Evolutionary conservation across 1,140 invertebrate species (phyloP).

Genomic region (Pomacea maculata): DNA sequence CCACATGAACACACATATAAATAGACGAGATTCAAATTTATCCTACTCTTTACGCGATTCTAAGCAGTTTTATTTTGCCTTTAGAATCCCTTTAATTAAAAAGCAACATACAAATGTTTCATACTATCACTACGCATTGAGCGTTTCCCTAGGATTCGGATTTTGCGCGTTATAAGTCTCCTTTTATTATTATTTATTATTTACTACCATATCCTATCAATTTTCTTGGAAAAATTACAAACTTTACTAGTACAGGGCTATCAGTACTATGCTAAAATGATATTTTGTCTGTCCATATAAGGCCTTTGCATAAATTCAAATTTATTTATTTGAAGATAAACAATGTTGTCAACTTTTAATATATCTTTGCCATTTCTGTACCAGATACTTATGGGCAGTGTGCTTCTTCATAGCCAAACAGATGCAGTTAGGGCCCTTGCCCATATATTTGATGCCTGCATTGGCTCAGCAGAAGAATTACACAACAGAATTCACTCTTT

Average conservation of each 20-base stretch:
- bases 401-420: slow-evolving; percentile 18
- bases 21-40: too few species aligned
- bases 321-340: background rate
- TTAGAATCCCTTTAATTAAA: too few species aligned
- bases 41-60: too few species aligned
- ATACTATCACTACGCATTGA: too few species aligned
- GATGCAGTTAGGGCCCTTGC: slow-evolving; percentile 14
- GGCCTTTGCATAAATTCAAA: background rate
- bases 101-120: background rate
- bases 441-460: slow-evolving; percentile 38
- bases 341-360: background rate
- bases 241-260: background rate
- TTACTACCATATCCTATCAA: background rate
- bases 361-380: slow-evolving; percentile 5
- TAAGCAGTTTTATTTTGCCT: too few species aligned
- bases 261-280: background rate
- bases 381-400: slow-evolving; percentile 43
- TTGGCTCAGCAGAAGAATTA: slow-evolving; percentile 25
- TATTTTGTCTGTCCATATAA: background rate
- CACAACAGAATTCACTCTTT: slow-evolving; percentile 27
- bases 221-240: background rate
- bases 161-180: too few species aligned
- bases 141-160: too few species aligned
- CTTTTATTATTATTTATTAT: too few species aligned
- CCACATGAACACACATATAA: too few species aligned